Evolutionary conservation across 2,113 vertebrate genomes (phyloP).

Genomic region (Oxyruncus cristatus): DNA sequence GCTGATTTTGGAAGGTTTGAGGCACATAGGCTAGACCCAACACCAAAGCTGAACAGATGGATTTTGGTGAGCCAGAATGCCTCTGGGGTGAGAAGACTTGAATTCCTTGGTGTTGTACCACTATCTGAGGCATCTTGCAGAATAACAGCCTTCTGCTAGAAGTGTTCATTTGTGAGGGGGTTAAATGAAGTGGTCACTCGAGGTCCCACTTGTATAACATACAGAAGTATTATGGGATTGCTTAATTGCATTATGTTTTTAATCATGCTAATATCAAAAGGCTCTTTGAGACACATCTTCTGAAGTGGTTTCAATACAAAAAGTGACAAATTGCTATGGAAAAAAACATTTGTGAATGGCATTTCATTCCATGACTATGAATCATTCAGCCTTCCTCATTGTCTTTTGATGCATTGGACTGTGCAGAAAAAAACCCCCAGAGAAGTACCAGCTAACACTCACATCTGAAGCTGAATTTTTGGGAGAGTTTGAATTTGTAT

Average conservation of each 20-base stretch:
- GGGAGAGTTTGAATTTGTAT: background rate
- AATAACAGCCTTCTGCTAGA: background rate
- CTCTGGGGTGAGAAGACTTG: background rate
- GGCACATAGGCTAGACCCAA: background rate
- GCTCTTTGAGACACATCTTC: slow-evolving; percentile 12
- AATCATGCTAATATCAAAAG: slow-evolving; percentile 55
- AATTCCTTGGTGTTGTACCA: background rate
- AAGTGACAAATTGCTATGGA: slow-evolving; percentile 51
- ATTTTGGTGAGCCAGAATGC: background rate
- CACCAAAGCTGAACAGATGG: background rate
- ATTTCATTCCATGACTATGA: slow-evolving; percentile 34
- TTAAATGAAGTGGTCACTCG: slow-evolving; percentile 8
- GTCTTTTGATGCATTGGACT: slow-evolving; percentile 14
- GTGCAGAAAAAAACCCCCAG: background rate
- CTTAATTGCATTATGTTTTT: slow-evolving; percentile 37
- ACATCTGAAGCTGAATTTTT: background rate
- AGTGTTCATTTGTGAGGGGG: background rate
- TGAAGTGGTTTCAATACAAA: slow-evolving; percentile 63
- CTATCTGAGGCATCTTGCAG: background rate
- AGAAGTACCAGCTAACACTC: background rate
- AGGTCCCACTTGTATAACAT: background rate
- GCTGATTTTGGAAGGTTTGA: background rate
- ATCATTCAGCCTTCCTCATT: slow-evolving; percentile 31
- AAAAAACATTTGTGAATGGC: slow-evolving; percentile 49
- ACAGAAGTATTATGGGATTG: slow-evolving; percentile 31